phyloP scores from a whole-genome alignment of 1,140 invertebrate species.

The Lamellibrachia luymesi region DNA sequence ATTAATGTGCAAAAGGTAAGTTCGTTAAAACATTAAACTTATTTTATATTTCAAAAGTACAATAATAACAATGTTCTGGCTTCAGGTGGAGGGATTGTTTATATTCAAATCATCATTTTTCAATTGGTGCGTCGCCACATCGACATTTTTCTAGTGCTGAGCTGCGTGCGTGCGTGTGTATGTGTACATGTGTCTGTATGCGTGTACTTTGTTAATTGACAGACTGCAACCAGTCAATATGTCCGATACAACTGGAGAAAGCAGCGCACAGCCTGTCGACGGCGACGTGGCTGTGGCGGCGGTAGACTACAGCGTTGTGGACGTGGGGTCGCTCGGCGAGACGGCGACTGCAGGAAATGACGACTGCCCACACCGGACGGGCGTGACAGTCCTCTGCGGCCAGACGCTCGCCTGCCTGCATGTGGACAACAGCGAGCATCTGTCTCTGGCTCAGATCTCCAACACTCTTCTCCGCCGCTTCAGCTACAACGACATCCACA shows the following conservation, averaged over 20 bases:
- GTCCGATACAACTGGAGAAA: not conserved
- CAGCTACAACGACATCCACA: constrained; percentile 95
- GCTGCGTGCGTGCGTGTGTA: not conserved
- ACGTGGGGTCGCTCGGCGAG: not conserved
- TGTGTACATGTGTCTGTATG: not conserved
- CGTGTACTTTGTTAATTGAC: no score
- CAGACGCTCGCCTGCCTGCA: constrained; percentile 87
- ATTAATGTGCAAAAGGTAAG: no score
- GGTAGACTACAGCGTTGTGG: not conserved
- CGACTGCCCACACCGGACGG: constrained; percentile 65
- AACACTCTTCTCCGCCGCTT: constrained; percentile 89
- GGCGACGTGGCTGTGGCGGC: not conserved
- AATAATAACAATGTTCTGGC: no score
- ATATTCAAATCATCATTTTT: no score
- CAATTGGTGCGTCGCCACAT: no score
- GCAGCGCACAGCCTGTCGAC: not conserved
- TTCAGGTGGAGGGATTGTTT: no score
- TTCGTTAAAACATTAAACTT: no score
- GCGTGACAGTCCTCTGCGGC: constrained; percentile 82
- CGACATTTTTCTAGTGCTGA: no score
- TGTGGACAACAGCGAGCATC: constrained; percentile 79
- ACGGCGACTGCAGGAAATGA: not conserved
- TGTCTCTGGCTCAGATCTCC: constrained; percentile 91
- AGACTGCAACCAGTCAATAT: not conserved
- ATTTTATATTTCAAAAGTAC: no score